phyloP scores from a whole-genome alignment of 1,140 invertebrate genomes.

The Physella acuta region DNA sequence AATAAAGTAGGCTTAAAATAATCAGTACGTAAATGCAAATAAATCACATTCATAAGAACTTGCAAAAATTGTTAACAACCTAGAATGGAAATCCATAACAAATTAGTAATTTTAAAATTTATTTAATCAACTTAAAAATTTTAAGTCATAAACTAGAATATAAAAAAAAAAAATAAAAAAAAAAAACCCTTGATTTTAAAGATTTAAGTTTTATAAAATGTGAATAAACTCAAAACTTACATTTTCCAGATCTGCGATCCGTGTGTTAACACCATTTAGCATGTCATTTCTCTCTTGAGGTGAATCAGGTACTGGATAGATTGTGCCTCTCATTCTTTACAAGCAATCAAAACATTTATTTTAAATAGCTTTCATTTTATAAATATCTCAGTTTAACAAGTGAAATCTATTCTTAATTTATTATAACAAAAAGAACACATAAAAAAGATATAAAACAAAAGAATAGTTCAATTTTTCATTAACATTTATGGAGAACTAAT shows the following conservation, averaged over 20 bases:
- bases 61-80: too few species aligned
- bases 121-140: background rate
- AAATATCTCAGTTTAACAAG: background rate
- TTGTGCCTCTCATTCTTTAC: constrained; percentile 84
- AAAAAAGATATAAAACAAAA: too few species aligned
- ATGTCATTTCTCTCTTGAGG: constrained; percentile 86
- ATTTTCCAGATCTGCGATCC: constrained; percentile 91
- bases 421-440: too few species aligned
- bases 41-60: background rate
- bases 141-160: background rate
- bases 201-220: background rate
- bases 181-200: too few species aligned
- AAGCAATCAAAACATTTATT: too few species aligned
- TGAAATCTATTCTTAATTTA: too few species aligned
- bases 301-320: constrained; percentile 93
- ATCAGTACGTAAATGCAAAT: background rate
- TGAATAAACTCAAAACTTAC: too few species aligned
- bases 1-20: background rate
- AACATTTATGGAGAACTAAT: too few species aligned
- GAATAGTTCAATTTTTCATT: too few species aligned
- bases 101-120: constrained; percentile 2
- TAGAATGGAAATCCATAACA: too few species aligned
- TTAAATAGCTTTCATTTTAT: too few species aligned
- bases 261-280: constrained; percentile 88
- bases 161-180: too few species aligned